A percentile compares a stretch with the other conserved stretches of the same genome.
Conservation (phyloP, 2,888 invertebrate genomes). For the Amblyjoppa proteus region DNA sequence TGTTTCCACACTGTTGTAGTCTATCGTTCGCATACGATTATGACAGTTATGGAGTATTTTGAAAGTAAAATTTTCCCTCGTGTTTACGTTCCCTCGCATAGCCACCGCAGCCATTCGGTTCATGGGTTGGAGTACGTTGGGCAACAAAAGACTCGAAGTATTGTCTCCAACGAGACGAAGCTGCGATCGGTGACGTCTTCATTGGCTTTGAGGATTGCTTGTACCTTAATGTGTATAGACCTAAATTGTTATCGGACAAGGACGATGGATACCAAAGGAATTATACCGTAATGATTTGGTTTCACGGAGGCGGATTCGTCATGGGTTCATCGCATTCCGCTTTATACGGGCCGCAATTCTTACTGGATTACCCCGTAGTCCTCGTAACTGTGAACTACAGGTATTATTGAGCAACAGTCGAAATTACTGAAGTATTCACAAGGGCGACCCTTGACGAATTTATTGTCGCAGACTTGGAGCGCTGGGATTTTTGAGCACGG, state of each 20-base stretch:
- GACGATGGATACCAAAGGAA: conserved; percentile 76
- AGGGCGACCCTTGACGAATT: background rate
- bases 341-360: conserved; percentile 90
- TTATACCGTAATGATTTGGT: conserved; percentile 89
- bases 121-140: conserved; percentile 88
- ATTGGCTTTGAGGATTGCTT: conserved; percentile 94
- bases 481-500: conserved; percentile 89
- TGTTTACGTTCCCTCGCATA: conserved; percentile 77
- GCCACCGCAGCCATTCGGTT: conserved; percentile 88
- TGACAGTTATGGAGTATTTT: background rate
- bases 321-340: conserved; percentile 89
- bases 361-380: conserved; percentile 90
- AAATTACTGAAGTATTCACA: background rate
- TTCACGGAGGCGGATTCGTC: conserved; percentile 92
- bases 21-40: background rate
- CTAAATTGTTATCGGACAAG: conserved; percentile 83
- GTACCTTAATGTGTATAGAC: conserved; percentile 91
- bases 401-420: conserved; percentile 66
- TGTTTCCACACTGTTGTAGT: background rate
- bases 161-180: conserved; percentile 90
- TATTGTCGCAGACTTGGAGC: conserved; percentile 85
- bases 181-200: conserved; percentile 81
- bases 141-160: conserved; percentile 89
- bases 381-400: conserved; percentile 90
- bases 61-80: background rate